Percentiles rank a stretch among this genome's conserved stretches.
Evolutionary conservation across 35 echinoderm and acorn worm genomes (phyloP).

Genomic region (Ophiothrix spiculata): DNA sequence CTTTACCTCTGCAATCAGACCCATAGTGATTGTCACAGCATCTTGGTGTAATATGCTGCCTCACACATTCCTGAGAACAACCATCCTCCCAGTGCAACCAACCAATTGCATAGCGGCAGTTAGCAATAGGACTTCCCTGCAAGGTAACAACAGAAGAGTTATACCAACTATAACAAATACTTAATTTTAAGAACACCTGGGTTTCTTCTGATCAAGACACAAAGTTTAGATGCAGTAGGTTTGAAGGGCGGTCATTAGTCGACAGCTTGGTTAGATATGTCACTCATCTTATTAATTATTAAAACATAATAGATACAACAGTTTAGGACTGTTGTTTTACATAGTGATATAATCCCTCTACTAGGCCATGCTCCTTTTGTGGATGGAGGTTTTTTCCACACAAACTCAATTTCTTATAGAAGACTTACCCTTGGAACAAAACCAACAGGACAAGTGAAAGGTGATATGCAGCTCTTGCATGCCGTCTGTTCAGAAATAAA

Average conservation of each 20-base stretch:
- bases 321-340: too few species aligned
- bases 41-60: background rate
- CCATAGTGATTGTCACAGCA: slow-evolving; percentile 44
- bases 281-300: background rate
- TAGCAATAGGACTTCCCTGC: background rate
- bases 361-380: too few species aligned
- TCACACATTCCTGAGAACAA: slow-evolving; percentile 23
- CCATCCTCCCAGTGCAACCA: slow-evolving; percentile 33
- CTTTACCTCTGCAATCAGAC: slow-evolving; percentile 39
- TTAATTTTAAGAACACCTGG: background rate
- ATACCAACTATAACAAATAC: background rate
- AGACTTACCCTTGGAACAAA: too few species aligned
- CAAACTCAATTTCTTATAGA: too few species aligned
- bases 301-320: background rate
- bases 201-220: background rate
- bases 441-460: too few species aligned
- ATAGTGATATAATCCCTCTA: too few species aligned
- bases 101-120: slow-evolving; percentile 27
- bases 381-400: too few species aligned
- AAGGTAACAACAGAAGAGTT: background rate
- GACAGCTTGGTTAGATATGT: background rate
- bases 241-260: background rate
- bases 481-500: too few species aligned
- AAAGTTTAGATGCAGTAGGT: background rate
- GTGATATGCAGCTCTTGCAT: too few species aligned